Conservation (phyloP, 2,888 invertebrate species). For the Suillia variegata region DNA sequence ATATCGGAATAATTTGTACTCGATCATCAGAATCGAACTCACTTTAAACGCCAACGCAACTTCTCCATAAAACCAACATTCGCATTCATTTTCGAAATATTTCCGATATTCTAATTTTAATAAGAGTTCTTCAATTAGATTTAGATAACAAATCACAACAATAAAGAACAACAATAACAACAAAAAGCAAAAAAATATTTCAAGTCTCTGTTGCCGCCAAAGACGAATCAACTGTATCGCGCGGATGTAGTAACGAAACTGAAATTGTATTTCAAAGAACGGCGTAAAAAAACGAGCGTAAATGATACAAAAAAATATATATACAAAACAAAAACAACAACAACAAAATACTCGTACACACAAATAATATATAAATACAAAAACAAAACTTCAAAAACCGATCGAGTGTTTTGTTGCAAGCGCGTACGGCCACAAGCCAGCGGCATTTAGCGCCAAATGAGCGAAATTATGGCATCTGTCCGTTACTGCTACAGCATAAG, state of each 20-base stretch:
- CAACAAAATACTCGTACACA: no score
- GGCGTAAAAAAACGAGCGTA: neutral
- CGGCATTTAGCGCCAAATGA: neutral
- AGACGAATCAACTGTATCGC: slow-evolving; percentile 34
- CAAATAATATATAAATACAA: no score
- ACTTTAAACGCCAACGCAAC: slow-evolving; percentile 53
- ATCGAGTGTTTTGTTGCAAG: no score
- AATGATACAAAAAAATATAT: slow-evolving; percentile 22
- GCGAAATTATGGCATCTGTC: neutral
- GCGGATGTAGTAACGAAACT: slow-evolving; percentile 40
- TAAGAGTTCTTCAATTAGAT: neutral
- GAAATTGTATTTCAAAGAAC: slow-evolving; percentile 37
- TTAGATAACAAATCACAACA: neutral
- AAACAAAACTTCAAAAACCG: no score
- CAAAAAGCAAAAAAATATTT: no score
- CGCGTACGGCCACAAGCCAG: slow-evolving; percentile 23
- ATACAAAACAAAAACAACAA: slow-evolving; percentile 20
- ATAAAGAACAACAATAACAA: neutral
- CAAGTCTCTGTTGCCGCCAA: no score
- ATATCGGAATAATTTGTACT: no score
- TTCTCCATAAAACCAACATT: slow-evolving; percentile 47
- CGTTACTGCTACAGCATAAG: neutral
- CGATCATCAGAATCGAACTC: no score
- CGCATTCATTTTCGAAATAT: slow-evolving; percentile 47
- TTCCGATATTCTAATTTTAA: neutral